These are phyloP conservation scores for Muscicapa comitata DNA, from an alignment of 2,797 vertebrate species.

Conservation along the genomic window DNA sequence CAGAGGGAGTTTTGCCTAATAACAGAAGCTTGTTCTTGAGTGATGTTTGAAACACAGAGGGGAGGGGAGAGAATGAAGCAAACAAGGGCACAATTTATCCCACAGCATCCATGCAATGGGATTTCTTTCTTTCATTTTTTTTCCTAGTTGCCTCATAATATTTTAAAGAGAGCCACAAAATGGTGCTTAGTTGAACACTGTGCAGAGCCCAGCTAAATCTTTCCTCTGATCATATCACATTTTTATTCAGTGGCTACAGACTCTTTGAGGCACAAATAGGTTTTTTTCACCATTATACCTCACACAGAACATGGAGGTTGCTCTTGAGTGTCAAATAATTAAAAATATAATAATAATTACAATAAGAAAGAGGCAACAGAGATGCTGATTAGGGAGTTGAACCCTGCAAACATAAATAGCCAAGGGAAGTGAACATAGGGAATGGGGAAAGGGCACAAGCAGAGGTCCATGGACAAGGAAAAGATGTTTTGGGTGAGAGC, in stretches of 20 bases:
- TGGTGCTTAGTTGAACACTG: background rate
- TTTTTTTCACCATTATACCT: background rate
- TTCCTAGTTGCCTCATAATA: background rate
- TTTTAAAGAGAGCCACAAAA: slow-evolving; percentile 14
- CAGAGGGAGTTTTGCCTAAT: slow-evolving; percentile 7
- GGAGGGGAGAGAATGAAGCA: background rate
- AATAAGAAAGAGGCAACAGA: background rate
- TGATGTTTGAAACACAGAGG: background rate
- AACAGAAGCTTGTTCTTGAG: background rate
- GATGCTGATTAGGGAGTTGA: background rate
- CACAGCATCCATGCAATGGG: background rate
- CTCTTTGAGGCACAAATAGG: background rate
- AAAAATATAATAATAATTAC: background rate
- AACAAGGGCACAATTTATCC: background rate
- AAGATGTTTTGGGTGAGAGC: background rate
- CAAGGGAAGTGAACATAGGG: background rate
- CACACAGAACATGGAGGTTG: fast-evolving
- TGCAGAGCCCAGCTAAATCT: background rate
- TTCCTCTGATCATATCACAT: background rate
- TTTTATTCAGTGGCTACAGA: background rate
- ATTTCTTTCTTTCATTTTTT: background rate
- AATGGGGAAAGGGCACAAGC: background rate
- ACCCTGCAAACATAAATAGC: background rate
- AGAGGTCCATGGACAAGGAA: background rate
- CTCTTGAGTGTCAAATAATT: background rate